These are phyloP conservation scores for Propithecus perrieri DNA, from an alignment of 2,797 vertebrate species.

Conservation along the genomic window DNA sequence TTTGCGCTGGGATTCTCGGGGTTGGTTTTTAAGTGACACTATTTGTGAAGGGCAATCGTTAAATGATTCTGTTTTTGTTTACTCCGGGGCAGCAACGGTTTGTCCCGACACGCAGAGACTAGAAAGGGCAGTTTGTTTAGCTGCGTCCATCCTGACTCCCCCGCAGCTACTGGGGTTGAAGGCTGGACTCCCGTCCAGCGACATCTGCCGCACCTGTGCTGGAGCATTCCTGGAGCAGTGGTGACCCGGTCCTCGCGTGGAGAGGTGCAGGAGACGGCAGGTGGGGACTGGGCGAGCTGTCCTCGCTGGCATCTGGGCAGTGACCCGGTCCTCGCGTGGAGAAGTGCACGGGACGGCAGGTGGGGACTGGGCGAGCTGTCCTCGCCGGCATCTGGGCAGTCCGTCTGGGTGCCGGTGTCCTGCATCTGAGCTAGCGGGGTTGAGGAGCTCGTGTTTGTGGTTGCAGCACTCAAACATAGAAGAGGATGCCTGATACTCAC, in stretches of 20 bases:
- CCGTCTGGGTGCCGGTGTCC: neutral
- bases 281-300: neutral
- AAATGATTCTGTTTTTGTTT: constrained; percentile 71
- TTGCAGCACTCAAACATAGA: accelerated
- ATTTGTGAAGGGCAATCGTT: constrained; percentile 73
- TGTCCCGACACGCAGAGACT: constrained; percentile 52
- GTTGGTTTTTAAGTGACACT: constrained; percentile 73
- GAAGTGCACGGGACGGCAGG: neutral
- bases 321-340: neutral
- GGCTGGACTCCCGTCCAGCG: constrained; percentile 65
- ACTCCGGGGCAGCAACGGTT: constrained; percentile 52
- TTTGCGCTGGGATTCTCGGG: constrained; percentile 72
- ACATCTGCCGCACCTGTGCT: constrained; percentile 61
- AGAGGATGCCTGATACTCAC: accelerated
- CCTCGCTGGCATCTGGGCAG: neutral
- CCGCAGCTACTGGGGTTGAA: neutral
- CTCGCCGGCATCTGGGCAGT: neutral
- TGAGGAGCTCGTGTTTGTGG: accelerated
- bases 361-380: neutral
- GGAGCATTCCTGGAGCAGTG: constrained; percentile 11
- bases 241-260: neutral
- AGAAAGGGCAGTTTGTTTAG: constrained; percentile 33
- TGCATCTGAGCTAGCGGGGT: accelerated
- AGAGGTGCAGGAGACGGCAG: neutral
- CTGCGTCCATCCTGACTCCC: neutral